A percentile compares a stretch with the other conserved stretches of the same genome.
Conservation (phyloP, 53 echinoderm and acorn worm species). For the Zoroaster sp. region DNA sequence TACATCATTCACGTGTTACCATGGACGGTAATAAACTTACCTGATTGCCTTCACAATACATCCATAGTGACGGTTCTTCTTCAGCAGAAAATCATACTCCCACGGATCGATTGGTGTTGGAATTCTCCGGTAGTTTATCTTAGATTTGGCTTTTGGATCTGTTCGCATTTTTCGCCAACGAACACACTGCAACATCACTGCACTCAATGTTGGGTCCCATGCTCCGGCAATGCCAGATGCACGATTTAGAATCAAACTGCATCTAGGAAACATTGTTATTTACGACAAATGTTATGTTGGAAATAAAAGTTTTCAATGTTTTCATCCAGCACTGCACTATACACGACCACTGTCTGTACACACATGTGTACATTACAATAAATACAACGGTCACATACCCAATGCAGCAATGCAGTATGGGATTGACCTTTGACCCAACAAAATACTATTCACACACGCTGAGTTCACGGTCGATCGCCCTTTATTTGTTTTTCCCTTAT, state of each 20-base stretch:
- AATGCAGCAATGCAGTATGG: slow-evolving; percentile 14
- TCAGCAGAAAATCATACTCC: slow-evolving; percentile 65
- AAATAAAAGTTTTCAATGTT: too few relatives aligned
- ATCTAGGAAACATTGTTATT: slow-evolving; percentile 58
- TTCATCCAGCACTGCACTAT: too few relatives aligned
- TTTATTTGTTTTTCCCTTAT: slow-evolving; percentile 13
- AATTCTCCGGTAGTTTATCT: slow-evolving; percentile 65
- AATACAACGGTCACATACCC: not conserved
- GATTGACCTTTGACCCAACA: slow-evolving; percentile 40
- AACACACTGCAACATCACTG: slow-evolving; percentile 49
- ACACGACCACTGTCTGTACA: too few relatives aligned
- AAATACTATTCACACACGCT: not conserved
- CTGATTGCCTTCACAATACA: slow-evolving; percentile 64
- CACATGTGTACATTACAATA: too few relatives aligned
- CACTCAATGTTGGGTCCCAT: slow-evolving; percentile 11
- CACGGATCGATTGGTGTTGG: slow-evolving; percentile 86
- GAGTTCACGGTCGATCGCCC: not conserved
- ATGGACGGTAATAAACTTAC: slow-evolving; percentile 55
- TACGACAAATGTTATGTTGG: too few relatives aligned
- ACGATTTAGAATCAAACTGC: slow-evolving; percentile 35
- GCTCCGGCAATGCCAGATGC: not conserved
- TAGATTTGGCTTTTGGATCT: slow-evolving; percentile 79
- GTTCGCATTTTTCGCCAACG: slow-evolving; percentile 85
- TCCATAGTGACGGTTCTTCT: slow-evolving; percentile 68
- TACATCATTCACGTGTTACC: not conserved